Conservation (phyloP, 2,888 invertebrate genomes). For the Pachycephus smyrnensis region DNA sequence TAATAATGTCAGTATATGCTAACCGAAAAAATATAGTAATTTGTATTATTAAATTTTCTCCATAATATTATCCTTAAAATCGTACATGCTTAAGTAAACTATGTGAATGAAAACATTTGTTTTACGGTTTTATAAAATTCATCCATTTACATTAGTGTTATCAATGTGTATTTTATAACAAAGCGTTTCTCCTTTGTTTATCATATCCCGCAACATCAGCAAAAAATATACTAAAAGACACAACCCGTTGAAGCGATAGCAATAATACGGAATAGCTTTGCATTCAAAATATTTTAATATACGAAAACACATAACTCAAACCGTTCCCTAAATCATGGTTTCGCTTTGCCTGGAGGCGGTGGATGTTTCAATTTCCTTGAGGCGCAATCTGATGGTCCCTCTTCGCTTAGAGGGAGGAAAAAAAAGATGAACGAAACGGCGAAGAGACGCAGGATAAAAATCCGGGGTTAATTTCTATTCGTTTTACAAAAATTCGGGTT, state of each 20-base stretch:
- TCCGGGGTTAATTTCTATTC: conserved; percentile 43
- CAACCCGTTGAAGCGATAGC: background rate
- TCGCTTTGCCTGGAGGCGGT: conserved; percentile 57
- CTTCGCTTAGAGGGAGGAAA: conserved; percentile 23
- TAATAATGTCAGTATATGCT: too few species aligned
- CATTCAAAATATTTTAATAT: conserved; percentile 58
- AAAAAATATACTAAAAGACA: background rate
- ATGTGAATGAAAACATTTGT: background rate
- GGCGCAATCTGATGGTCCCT: conserved; percentile 74
- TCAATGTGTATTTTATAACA: background rate
- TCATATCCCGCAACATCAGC: background rate
- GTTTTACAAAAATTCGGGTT: conserved; percentile 8
- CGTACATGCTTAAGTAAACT: background rate
- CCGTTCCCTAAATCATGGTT: conserved; percentile 63
- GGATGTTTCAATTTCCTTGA: conserved; percentile 83
- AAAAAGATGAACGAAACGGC: conserved; percentile 12
- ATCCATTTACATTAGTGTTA: background rate
- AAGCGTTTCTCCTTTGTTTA: background rate
- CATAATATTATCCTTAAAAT: background rate
- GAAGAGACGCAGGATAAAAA: background rate
- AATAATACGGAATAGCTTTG: conserved; percentile 48
- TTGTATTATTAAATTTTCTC: background rate
- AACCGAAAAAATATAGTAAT: too few species aligned
- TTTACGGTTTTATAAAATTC: background rate
- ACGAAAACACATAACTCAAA: conserved; percentile 63